Percentiles rank a stretch among this genome's conserved stretches.
These are phyloP conservation scores for Apaloderma vittatum DNA, from an alignment of 2,113 vertebrate species.

Conservation along the genomic window DNA sequence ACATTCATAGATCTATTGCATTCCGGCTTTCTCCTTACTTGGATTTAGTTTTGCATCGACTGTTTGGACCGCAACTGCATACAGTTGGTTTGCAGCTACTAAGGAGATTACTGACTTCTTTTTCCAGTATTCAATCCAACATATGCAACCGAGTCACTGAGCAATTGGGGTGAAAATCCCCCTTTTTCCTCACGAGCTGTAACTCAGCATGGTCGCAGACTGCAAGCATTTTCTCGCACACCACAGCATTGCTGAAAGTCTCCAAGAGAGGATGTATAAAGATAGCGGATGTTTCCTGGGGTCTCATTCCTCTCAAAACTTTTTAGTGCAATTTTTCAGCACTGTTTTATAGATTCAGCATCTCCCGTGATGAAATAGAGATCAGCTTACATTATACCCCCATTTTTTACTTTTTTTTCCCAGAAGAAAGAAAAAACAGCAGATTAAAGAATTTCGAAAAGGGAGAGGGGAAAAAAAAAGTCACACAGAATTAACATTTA, in stretches of 20 bases:
- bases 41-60: conserved; percentile 51
- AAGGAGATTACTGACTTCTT: conserved; percentile 77
- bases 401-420: neutral
- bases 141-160: conserved; percentile 77
- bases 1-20: conserved; percentile 47
- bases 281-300: conserved; percentile 74
- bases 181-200: conserved; percentile 73
- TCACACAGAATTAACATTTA: conserved; percentile 66
- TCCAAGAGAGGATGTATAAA: conserved; percentile 74
- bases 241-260: conserved; percentile 70
- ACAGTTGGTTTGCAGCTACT: conserved; percentile 72
- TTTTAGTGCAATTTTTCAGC: conserved; percentile 69
- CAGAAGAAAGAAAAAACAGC: conserved; percentile 67
- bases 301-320: conserved; percentile 76
- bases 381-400: conserved; percentile 60
- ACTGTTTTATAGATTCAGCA: conserved; percentile 60
- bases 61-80: conserved; percentile 72
- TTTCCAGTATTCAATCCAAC: conserved; percentile 78
- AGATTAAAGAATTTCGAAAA: conserved; percentile 76
- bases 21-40: conserved; percentile 59
- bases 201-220: conserved; percentile 73
- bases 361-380: conserved; percentile 67
- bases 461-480: neutral
- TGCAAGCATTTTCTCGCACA: conserved; percentile 69
- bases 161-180: conserved; percentile 61